A percentile compares a stretch with the other conserved stretches of the same genome.
These are phyloP conservation scores for Sciaenops ocellatus DNA, from an alignment of 2,797 vertebrate genomes.

Conservation along the genomic window DNA sequence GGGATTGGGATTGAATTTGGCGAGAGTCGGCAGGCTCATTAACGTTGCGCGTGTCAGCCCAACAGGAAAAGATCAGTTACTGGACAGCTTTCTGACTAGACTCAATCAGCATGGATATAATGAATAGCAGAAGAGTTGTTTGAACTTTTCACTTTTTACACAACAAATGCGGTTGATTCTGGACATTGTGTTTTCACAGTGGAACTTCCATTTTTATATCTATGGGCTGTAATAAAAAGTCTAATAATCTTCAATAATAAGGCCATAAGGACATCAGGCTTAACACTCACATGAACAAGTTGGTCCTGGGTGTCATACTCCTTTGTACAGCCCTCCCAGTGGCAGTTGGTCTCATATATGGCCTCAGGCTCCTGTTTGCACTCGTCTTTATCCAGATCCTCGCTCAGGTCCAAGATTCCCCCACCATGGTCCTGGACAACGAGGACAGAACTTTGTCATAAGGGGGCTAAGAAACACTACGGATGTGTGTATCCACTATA, in stretches of 20 bases:
- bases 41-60: conserved; percentile 66
- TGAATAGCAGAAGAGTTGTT: conserved; percentile 53
- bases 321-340: conserved; percentile 96
- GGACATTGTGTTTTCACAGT: conserved; percentile 1
- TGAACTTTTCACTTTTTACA: conserved; percentile 33
- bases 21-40: conserved; percentile 74
- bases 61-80: conserved; percentile 79
- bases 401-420: conserved; percentile 90
- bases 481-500: conserved; percentile 5
- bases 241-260: background rate
- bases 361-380: conserved; percentile 97
- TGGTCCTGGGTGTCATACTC: conserved; percentile 98
- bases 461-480: background rate
- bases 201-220: background rate
- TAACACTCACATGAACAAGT: conserved; percentile 93
- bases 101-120: conserved; percentile 64
- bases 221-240: background rate
- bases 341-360: conserved; percentile 97
- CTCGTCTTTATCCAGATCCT: conserved; percentile 97
- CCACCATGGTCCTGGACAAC: conserved; percentile 89
- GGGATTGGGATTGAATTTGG: conserved; percentile 64
- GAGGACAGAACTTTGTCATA: conserved; percentile 4
- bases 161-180: background rate
- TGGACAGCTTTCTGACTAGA: conserved; percentile 52
- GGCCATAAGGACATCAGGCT: background rate